phyloP scores from a whole-genome alignment of 2,797 vertebrate species.

The Lophius americanus region DNA sequence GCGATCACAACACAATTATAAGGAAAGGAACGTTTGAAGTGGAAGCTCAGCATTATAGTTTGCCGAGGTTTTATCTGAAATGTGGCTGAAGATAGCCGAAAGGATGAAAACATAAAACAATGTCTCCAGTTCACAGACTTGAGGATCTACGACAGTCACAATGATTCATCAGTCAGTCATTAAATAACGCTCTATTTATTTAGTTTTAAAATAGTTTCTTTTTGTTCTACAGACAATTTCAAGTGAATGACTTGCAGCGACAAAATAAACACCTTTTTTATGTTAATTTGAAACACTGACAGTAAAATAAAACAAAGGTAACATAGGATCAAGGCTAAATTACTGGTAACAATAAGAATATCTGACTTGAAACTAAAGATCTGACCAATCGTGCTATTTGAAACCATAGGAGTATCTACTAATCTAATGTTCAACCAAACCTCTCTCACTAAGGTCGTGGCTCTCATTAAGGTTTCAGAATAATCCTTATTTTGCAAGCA shows the following conservation, averaged over 20 bases:
- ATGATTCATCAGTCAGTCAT: conserved; percentile 66
- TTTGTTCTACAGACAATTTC: conserved; percentile 97
- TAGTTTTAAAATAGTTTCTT: conserved; percentile 96
- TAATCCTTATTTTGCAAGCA: conserved; percentile 54
- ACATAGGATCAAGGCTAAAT: conserved; percentile 61
- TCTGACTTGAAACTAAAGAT: conserved; percentile 59
- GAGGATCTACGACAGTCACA: neutral
- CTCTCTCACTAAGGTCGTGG: conserved; percentile 42
- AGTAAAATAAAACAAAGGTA: conserved; percentile 66
- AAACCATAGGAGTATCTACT: conserved; percentile 52
- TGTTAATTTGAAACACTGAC: conserved; percentile 91
- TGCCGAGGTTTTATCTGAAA: neutral
- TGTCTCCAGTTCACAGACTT: neutral
- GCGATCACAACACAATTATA: too few species aligned
- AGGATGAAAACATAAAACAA: neutral
- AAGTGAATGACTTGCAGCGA: conserved; percentile 89
- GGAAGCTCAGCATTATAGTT: neutral
- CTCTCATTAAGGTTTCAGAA: conserved; percentile 38
- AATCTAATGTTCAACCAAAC: conserved; percentile 51
- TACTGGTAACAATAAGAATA: conserved; percentile 53
- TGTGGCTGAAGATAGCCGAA: neutral
- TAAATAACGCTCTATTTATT: conserved; percentile 99
- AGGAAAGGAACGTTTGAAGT: too few species aligned
- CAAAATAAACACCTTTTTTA: conserved; percentile 88
- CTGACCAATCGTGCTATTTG: conserved; percentile 67